These are phyloP conservation scores for Cnemophilus loriae DNA, from an alignment of 2,113 vertebrate species.

Conservation along the genomic window DNA sequence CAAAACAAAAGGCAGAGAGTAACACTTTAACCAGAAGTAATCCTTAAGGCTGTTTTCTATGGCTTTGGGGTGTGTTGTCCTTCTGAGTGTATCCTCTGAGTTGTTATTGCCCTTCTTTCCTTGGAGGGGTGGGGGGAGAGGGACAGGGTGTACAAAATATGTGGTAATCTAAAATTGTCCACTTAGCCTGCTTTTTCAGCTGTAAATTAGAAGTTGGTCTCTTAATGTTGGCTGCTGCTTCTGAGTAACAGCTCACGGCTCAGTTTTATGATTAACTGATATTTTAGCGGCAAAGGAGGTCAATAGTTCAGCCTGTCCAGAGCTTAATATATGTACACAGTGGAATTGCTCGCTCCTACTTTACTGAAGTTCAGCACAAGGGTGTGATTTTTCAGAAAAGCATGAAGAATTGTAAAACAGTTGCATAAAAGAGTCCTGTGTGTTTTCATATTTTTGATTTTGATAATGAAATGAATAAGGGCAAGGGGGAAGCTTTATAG, in stretches of 20 bases:
- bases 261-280: constrained; percentile 61
- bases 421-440: neutral
- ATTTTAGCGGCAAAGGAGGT: constrained; percentile 61
- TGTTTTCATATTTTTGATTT: neutral
- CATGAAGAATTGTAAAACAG: neutral
- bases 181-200: constrained; percentile 31
- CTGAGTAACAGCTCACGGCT: constrained; percentile 2
- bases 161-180: constrained; percentile 13
- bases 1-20: neutral
- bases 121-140: neutral
- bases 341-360: neutral
- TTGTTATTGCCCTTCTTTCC: constrained; percentile 2
- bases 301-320: constrained; percentile 68
- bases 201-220: constrained; percentile 47
- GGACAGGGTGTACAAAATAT: neutral
- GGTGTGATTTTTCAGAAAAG: constrained; percentile 49
- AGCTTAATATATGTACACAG: constrained; percentile 51
- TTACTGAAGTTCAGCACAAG: constrained; percentile 33
- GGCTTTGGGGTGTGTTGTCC: neutral
- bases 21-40: neutral
- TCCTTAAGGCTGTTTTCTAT: neutral
- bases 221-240: constrained; percentile 25
- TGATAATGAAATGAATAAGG: neutral
- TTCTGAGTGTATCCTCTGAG: neutral
- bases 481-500: neutral